These are phyloP conservation scores for Carollia perspicillata DNA, from an alignment of 2,113 vertebrate genomes.

Conservation along the genomic window DNA sequence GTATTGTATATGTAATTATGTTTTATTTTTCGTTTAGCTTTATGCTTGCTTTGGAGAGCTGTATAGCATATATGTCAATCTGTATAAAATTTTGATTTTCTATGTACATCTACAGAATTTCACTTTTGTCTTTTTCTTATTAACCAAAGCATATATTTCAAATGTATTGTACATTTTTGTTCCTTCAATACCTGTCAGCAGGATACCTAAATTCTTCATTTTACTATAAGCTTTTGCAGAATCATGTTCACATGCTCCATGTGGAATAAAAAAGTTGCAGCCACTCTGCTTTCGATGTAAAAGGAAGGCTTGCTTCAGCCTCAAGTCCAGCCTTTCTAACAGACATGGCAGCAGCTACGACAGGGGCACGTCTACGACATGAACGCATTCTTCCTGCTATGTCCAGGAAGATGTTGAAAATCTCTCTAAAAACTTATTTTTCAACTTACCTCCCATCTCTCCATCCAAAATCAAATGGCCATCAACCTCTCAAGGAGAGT, in stretches of 20 bases:
- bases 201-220: slow-evolving; percentile 12
- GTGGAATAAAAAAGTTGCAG: not conserved
- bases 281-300: slow-evolving; percentile 20
- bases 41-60: not conserved
- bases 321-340: not conserved
- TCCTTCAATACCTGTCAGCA: not conserved
- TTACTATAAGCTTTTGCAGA: not conserved
- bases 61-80: not conserved
- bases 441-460: not conserved
- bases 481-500: not conserved
- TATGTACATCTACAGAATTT: not conserved
- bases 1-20: not conserved
- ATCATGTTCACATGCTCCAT: not conserved
- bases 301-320: not conserved
- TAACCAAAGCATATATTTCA: not conserved
- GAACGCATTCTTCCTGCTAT: not conserved
- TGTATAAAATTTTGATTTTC: not conserved
- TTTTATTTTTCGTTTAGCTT: not conserved
- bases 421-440: not conserved
- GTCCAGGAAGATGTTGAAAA: not conserved
- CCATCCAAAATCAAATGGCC: not conserved
- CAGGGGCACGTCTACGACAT: not conserved
- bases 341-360: not conserved
- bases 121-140: not conserved
- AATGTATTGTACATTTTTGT: slow-evolving; percentile 3